phyloP scores from a whole-genome alignment of 2,113 vertebrate genomes.

The Macrotus californicus region DNA sequence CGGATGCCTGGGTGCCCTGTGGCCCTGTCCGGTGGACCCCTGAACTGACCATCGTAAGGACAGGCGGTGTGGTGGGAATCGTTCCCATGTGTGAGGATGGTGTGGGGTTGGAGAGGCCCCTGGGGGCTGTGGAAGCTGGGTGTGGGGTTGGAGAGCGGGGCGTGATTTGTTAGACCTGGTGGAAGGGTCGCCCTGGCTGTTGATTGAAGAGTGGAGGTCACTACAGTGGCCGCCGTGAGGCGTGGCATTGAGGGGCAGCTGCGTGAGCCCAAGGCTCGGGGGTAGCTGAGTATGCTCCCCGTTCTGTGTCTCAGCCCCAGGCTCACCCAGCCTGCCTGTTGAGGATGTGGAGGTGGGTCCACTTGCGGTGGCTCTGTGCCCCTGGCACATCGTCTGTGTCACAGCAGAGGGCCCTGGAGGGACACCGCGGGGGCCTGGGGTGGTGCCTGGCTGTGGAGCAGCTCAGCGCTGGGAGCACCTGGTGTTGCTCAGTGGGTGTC shows the following conservation, averaged over 20 bases:
- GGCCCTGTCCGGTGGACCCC: too few relatives aligned
- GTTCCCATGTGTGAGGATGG: neutral
- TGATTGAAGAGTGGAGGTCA: accelerated
- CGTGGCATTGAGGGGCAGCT: neutral
- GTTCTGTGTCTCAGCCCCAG: neutral
- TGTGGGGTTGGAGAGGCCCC: neutral
- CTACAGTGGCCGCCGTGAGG: neutral
- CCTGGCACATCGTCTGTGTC: accelerated
- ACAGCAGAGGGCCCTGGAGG: neutral
- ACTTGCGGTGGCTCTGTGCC: neutral
- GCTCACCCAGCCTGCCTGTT: neutral
- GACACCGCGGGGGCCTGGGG: neutral
- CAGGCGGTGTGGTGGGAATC: accelerated
- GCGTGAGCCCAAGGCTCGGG: neutral
- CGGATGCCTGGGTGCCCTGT: too few relatives aligned
- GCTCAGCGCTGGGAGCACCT: neutral
- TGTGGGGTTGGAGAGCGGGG: neutral
- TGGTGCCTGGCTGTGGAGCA: too few relatives aligned
- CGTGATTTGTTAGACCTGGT: accelerated
- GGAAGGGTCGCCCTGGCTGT: neutral
- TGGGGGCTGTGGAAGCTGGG: neutral
- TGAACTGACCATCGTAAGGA: neutral
- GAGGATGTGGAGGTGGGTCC: neutral
- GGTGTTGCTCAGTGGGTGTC: too few relatives aligned
- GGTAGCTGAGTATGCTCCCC: too few relatives aligned